Base-by-base conservation (phyloP, 1,140 invertebrate species). In the Acyrthosiphon pisum region DNA sequence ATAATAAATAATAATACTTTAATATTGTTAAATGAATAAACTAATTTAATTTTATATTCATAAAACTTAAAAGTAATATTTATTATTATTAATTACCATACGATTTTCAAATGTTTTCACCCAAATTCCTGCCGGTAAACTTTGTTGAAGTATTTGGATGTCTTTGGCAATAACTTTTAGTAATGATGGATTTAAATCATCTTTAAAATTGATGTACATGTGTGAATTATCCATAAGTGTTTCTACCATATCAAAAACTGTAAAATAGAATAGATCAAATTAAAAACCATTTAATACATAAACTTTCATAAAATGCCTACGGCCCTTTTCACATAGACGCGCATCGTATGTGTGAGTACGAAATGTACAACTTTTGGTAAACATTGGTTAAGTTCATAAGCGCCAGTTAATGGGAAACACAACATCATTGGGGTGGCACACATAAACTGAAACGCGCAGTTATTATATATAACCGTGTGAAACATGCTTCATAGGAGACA, bases 51-150 rank as follows among this genome's bases (percentile, higher is more conserved):
- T 50, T 50, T 50, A 3, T 44, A 41, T 41, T 26, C 9, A 76
- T 41, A 41, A 41, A 41, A 41, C 2, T 41, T 84, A 23, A 37
- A 50, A 23, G 2, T 44, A 76, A n/a, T n/a, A 41, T n/a, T n/a
- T n/a, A n/a, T n/a, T 56, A 53, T 37, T 68, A 26, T 37, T 37
- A 90, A 68, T 60, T 90, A 96, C 96, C 96, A 99, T 97, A 94
- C 98, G 96, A 95, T 99, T 98, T 95, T 98, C 98, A 96, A 97
- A 99, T 46, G 97, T 97, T 94, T 98, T 97, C 0, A 99, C 97
- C 95, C 96, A 96, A 53, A 99, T 98, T 20, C 98, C 98, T 22
- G 96, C 96, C 2, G 98, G 98, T 44, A 99, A 95, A 87, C 98
- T 98, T 93, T 97, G 97, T 94, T 96, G 96, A 44, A 99, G 95